Evolutionary conservation across 2,113 vertebrate species (phyloP).

Genomic region (Otolemur garnettii): DNA sequence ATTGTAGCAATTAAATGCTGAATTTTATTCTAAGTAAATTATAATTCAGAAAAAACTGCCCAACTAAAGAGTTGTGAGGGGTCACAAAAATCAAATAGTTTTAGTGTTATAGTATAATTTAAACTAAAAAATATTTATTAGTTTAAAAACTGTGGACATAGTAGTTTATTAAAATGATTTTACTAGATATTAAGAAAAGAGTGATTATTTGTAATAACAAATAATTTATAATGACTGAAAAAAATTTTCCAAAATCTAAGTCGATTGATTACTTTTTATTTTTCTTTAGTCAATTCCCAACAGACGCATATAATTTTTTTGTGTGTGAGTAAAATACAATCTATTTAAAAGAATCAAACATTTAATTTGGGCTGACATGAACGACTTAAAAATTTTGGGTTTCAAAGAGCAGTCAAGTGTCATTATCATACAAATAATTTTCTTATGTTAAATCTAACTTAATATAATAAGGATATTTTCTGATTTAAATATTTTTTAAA

Average conservation of each 20-base stretch:
- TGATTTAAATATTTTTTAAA: conserved; percentile 1
- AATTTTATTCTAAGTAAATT: background rate
- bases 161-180: background rate
- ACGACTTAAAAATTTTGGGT: background rate
- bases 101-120: background rate
- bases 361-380: background rate
- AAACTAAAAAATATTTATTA: background rate
- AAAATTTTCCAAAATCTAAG: conserved; percentile 19
- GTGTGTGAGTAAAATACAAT: background rate
- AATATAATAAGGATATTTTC: background rate
- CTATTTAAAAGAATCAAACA: background rate
- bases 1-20: background rate
- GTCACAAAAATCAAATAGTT: background rate
- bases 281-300: background rate
- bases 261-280: background rate
- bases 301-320: background rate
- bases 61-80: background rate
- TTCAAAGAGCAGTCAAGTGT: background rate
- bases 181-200: background rate
- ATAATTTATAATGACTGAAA: background rate
- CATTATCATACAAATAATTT: background rate
- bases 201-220: background rate
- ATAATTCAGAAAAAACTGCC: background rate
- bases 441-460: background rate
- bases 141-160: background rate